A percentile compares a stretch with the other conserved stretches of the same genome.
phyloP scores from a whole-genome alignment of 2,113 vertebrate species.

The Nibea albiflora region DNA sequence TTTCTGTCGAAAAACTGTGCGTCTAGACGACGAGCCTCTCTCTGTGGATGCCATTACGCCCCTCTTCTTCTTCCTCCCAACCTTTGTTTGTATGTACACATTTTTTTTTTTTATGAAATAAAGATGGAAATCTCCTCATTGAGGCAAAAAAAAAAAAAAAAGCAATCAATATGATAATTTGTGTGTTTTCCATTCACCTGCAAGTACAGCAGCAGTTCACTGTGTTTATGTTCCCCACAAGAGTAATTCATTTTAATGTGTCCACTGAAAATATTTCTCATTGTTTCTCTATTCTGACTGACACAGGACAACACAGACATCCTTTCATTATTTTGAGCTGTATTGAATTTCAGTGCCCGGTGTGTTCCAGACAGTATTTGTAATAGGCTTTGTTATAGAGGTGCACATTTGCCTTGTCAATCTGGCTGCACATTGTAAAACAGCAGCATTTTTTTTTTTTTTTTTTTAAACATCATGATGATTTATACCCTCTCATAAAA shows the following conservation, averaged over 20 bases:
- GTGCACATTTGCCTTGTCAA: constrained; percentile 73
- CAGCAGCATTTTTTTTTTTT: constrained; percentile 27
- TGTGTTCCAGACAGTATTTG: constrained; percentile 60
- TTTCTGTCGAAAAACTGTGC: constrained; percentile 60
- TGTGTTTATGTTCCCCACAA: constrained; percentile 64
- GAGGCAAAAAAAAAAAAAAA: constrained; percentile 36
- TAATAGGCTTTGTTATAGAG: constrained; percentile 71
- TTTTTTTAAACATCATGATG: constrained; percentile 64
- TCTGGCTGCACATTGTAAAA: constrained; percentile 72
- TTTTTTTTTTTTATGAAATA: constrained; percentile 69
- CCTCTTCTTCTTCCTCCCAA: constrained; percentile 47
- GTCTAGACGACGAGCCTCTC: constrained; percentile 55
- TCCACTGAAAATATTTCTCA: constrained; percentile 67
- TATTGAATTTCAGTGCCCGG: constrained; percentile 56
- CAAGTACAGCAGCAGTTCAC: constrained; percentile 49
- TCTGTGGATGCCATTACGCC: constrained; percentile 58
- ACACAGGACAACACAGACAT: constrained; percentile 67
- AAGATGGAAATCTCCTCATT: constrained; percentile 73
- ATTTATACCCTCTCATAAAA: constrained; percentile 83
- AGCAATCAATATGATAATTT: constrained; percentile 83
- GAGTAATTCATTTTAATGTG: constrained; percentile 75
- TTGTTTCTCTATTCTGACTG: constrained; percentile 70
- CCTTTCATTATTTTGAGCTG: constrained; percentile 61
- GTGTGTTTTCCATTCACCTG: constrained; percentile 73
- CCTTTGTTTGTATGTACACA: constrained; percentile 67